Base-by-base conservation (phyloP, 2,888 invertebrate genomes). In the Lathronympha strigana region DNA sequence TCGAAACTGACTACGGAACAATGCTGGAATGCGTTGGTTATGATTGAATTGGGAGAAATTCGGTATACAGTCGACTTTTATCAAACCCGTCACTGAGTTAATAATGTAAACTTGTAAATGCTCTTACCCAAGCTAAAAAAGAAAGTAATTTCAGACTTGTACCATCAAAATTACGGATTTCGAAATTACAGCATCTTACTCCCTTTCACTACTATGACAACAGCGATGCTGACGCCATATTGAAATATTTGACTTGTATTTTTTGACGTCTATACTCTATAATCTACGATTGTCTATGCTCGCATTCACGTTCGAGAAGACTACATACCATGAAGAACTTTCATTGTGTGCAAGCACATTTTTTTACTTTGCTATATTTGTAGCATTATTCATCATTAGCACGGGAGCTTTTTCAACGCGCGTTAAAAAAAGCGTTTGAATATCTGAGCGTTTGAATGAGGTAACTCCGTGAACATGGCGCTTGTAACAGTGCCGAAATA, bases 161-260 rank as follows among this genome's bases (percentile, higher is more conserved):
- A 61, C 17, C 17, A 38, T 50, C 6, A 6, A 40, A 49, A 11
- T 49, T 23, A 17, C n/a, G 23, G 31, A 54, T 25, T 47, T n/a
- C 25, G 53, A 54, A 28, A 47, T n/a, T 45, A 54, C 25, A 33
- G 54, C 62, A 58, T 58, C 31, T 47, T 47, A 45, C 40, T 61
- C 21, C 8, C 21, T 4, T 47, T 36, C 38, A 19, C 2, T 28
- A 17, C 23, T 23, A 23, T 23, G 47, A 49, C 45, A 33, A 62
- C 53, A 47, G 33, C 45, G 19, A 62, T 25, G 62, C 62, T 19
- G 25, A 62, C 62, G 62, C 62, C 62, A 62, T 62, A 54, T 62
- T 54, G 31, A 45, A 62, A 25, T n/a, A 13, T 53, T 53, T 54
- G 53, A 45, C 45, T 62, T 62, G 45, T 13, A 15, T 33, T 61